Percentiles rank a stretch among this genome's conserved stretches.
These are phyloP conservation scores for Bibio marci DNA, from an alignment of 2,888 invertebrate genomes.

Conservation along the genomic window DNA sequence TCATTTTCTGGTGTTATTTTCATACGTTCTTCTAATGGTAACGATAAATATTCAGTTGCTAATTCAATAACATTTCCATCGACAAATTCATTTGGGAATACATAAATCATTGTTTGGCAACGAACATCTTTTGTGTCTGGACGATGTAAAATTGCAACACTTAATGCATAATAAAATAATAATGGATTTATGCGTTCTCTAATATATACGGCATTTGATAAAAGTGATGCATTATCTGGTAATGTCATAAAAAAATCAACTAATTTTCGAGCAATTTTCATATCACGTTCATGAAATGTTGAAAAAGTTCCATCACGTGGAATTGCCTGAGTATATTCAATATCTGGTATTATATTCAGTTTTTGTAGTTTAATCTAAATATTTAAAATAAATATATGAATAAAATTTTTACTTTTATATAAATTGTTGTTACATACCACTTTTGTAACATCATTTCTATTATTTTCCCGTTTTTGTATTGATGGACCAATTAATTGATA, in stretches of 20 bases:
- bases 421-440: too few species aligned
- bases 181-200: conserved; percentile 62
- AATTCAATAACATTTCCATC: conserved; percentile 52
- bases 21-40: conserved; percentile 41
- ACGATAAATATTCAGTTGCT: conserved; percentile 25
- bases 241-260: conserved; percentile 51
- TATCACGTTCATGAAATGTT: conserved; percentile 53
- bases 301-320: conserved; percentile 37
- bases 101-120: conserved; percentile 58
- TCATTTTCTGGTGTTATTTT: conserved; percentile 30
- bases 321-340: conserved; percentile 18
- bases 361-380: too few species aligned
- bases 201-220: conserved; percentile 49
- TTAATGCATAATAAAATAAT: conserved; percentile 61
- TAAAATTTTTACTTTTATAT: too few species aligned
- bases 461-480: too few species aligned
- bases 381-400: too few species aligned
- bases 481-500: too few species aligned
- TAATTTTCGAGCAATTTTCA: conserved; percentile 49
- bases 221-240: conserved; percentile 39
- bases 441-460: too few species aligned
- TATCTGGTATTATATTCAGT: too few species aligned
- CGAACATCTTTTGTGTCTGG: conserved; percentile 29
- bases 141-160: conserved; percentile 55
- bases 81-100: conserved; percentile 69